Evolutionary conservation across 2,888 invertebrate genomes (phyloP), one percentile per base, ranked within the genome.

Genomic region (Drosophila prolongata): DNA sequence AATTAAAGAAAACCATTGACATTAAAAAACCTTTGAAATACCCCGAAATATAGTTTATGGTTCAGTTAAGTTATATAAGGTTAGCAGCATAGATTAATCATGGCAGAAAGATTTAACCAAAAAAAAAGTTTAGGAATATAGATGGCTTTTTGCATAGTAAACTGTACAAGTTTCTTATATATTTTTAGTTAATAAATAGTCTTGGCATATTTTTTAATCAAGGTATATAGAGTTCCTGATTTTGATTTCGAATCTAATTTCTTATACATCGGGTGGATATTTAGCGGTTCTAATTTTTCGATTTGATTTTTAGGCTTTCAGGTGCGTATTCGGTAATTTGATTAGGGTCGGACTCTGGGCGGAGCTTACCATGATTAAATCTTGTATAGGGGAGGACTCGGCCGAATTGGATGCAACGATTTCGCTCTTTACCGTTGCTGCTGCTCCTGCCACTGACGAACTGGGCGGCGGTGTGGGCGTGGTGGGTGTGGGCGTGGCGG

Each of bases 301-400:
- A 57, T 56, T 59, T n/a, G 19, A 44, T 78, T 70, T 24, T 53
- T 37, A 19, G 44, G 46, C 27, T 52, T 56, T 16, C 30, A 30
- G 34, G 47, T 59, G 30, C 44, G 44, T 66, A 61, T 49, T 55
- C 19, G 40, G 38, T 38, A 27, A 64, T 53, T 71, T 78, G 43
- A 46, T 78, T 80, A 16, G 73, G 77, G 69, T 77, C 72, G 70
- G 46, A 30, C 16, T 72, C 59, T 75, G 79, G 75, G 74, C 84
- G 89, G 64, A 85, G 90, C 91, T 91, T 91, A 91, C 91, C 91
- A 91, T 91, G 86, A 90, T 91, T 85, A 89, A 78, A 81, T 90
- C 89, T 89, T 90, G 77, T 81, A 86, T 78, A 76, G 89, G 77
- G 80, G 85, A 87, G 79, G 87, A 84, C 76, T 89, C 87, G 72